phyloP scores from a whole-genome alignment of 2,888 invertebrate genomes.

The Macaria liturata region DNA sequence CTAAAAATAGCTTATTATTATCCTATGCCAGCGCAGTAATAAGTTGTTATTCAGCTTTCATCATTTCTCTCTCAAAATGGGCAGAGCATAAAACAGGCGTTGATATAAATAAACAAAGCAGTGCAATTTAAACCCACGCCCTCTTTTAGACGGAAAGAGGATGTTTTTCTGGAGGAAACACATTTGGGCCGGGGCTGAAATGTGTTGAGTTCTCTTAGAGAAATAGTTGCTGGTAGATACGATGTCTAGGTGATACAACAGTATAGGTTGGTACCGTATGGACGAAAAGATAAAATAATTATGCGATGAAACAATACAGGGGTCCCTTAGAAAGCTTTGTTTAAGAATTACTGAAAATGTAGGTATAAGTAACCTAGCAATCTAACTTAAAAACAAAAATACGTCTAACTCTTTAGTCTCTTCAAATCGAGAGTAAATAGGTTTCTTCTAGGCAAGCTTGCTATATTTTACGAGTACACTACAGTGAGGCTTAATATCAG shows the following conservation, averaged over 20 bases:
- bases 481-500: no score
- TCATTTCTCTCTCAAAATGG: constrained; percentile 6
- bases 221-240: constrained; percentile 46
- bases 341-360: no score
- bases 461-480: no score
- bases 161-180: constrained; percentile 16
- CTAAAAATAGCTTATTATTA: no score
- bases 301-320: no score
- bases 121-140: constrained; percentile 22
- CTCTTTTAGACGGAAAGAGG: constrained; percentile 12
- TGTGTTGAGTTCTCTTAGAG: constrained; percentile 36
- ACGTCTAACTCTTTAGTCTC: no score
- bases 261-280: constrained; percentile 4
- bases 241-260: constrained; percentile 24
- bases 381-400: no score
- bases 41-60: background rate
- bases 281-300: background rate
- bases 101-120: constrained; percentile 19
- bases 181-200: constrained; percentile 18
- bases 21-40: no score
- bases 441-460: no score
- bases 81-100: constrained; percentile 6
- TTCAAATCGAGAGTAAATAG: no score
- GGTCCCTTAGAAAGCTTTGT: no score
- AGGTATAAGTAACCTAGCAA: no score